These are phyloP conservation scores for Bhutanitis thaidina DNA, from an alignment of 2,888 invertebrate species.

Conservation along the genomic window DNA sequence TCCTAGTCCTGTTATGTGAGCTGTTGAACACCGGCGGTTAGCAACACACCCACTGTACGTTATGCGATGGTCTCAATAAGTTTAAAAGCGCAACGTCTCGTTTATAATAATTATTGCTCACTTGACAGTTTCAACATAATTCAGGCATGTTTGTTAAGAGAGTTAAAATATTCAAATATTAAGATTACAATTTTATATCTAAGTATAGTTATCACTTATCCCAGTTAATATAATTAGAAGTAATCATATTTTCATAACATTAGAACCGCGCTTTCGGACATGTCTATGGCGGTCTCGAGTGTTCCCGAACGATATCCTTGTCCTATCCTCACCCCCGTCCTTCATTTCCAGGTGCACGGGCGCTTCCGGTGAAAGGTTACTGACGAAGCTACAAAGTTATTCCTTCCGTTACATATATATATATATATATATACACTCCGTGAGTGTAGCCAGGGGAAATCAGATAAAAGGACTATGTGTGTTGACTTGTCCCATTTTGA, in stretches of 20 bases:
- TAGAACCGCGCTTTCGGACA: neutral
- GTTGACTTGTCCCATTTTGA: too few species aligned
- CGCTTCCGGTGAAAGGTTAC: neutral
- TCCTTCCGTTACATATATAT: neutral
- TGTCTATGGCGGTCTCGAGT: neutral
- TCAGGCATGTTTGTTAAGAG: neutral
- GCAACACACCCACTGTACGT: too few species aligned
- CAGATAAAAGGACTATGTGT: too few species aligned
- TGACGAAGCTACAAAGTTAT: neutral
- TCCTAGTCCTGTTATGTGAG: neutral
- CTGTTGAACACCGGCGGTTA: neutral
- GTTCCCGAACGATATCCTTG: neutral
- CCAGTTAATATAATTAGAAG: too few species aligned
- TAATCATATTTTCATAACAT: too few species aligned
- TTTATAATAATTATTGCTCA: neutral
- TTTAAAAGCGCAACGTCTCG: neutral
- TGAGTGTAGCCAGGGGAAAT: neutral
- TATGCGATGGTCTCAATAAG: neutral
- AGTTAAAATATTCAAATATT: neutral
- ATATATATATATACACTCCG: neutral
- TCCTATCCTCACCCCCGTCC: neutral
- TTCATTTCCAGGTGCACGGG: constrained; percentile 4
- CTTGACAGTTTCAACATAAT: neutral
- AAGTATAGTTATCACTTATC: neutral
- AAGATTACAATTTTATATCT: neutral